Percentiles rank a stretch among this genome's conserved stretches.
phyloP scores from a whole-genome alignment of 2,797 vertebrate genomes.

The Falco rusticolus region DNA sequence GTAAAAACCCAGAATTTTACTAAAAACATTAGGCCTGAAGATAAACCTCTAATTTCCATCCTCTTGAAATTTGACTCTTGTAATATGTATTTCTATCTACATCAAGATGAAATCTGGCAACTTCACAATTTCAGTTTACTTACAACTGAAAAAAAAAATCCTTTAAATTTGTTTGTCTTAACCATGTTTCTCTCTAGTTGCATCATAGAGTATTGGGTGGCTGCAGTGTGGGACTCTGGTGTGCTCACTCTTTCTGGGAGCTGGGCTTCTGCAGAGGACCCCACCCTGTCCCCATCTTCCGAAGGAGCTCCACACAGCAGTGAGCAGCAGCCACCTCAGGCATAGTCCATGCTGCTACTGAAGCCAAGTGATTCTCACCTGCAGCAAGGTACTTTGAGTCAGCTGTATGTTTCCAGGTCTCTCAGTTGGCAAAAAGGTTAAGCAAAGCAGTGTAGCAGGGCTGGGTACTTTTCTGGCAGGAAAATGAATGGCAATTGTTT shows the following conservation, averaged over 20 bases:
- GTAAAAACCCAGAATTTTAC: not conserved
- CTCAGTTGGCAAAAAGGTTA: not conserved
- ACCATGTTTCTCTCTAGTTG: rapidly evolving
- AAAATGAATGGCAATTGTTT: not conserved
- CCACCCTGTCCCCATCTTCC: rapidly evolving
- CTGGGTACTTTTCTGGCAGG: not conserved
- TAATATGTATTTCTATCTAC: not conserved
- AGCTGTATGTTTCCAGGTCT: not conserved
- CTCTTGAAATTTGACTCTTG: not conserved
- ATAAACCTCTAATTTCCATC: not conserved
- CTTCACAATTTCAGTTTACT: not conserved
- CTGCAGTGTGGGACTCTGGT: rapidly evolving
- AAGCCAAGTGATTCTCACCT: not conserved
- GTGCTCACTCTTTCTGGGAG: not conserved
- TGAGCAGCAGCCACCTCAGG: rapidly evolving
- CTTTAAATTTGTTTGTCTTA: not conserved
- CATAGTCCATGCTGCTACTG: rapidly evolving
- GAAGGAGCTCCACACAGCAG: rapidly evolving
- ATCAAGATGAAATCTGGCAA: not conserved
- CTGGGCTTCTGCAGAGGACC: not conserved
- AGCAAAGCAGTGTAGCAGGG: not conserved
- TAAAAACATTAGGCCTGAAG: not conserved
- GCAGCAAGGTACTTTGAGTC: not conserved
- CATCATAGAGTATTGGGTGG: not conserved
- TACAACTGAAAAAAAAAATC: not conserved